Base-by-base conservation (phyloP, 2,113 vertebrate genomes). In the Hypomesus transpacificus region DNA sequence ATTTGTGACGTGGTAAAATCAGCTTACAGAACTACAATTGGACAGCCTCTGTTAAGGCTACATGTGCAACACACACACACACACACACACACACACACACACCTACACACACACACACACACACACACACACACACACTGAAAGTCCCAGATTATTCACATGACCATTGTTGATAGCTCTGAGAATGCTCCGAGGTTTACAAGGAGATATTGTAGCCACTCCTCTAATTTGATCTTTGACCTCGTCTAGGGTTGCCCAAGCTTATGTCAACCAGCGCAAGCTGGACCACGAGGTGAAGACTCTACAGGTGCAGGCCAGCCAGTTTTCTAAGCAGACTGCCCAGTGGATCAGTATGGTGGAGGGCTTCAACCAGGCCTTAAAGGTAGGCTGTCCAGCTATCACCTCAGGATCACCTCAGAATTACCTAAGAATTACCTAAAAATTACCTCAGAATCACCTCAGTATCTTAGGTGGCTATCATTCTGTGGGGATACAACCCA, bases 281-380 rank as follows among this genome's bases (percentile, higher is more conserved):
- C 91, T 98, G 71, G 96, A 98, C 85, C 95, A 96, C 4, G 96
- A 98, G 79, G 96, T 97, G 86, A 98, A 98, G 89, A 96, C 94
- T 0, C 88, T 98, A 14, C 96, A 98, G 85, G 93, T 93, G 18
- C 96, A 98, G 87, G 96, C 96, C 0, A 90, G 94, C 46, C 95
- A 98, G 79, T 98, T 98, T 51, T 94, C 96, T 81, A 96, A 95
- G 85, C 96, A 98, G 83, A 98, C 96, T 0, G 92, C 94, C 28
- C 96, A 98, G 75, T 98, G 96, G 96, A 97, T 98, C 73, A 90
- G 89, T 79, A 96, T 98, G 94, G 96, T 98, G 87, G 96, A 98
- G 79, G 95, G 94, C 73, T 98, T 98, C 87, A 98, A 98, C 85
- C 96, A 98, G 80, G 96, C 96, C 7, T 91, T 98, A 50, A 98